Percentiles rank a stretch among this genome's conserved stretches.
Evolutionary conservation across 2,888 invertebrate genomes (phyloP).

Genomic region (Maniola hyperantus): DNA sequence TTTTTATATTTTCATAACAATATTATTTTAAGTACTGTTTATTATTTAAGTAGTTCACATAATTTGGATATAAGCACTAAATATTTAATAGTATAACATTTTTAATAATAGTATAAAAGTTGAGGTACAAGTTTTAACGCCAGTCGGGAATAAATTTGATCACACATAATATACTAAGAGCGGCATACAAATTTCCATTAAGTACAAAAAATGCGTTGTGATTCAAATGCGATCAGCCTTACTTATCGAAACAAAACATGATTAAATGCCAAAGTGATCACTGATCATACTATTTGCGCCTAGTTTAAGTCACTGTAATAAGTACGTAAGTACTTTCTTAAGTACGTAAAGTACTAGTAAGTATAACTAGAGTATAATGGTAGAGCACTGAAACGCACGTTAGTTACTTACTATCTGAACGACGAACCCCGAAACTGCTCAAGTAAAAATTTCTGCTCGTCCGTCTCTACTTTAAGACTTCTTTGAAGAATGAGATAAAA

Average conservation of each 20-base stretch:
- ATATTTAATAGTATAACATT: not conserved
- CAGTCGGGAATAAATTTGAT: not conserved
- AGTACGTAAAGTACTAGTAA: too few species aligned
- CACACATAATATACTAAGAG: not conserved
- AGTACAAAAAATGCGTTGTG: not conserved
- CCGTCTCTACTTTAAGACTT: too few species aligned
- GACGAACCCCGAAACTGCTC: too few species aligned
- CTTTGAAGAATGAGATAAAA: too few species aligned
- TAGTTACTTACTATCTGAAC: too few species aligned
- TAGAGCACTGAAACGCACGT: too few species aligned
- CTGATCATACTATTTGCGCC: not conserved
- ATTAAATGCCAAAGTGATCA: conserved; percentile 3
- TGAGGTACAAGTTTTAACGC: not conserved
- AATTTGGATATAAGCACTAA: not conserved
- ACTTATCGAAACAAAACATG: not conserved
- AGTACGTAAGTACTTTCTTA: not conserved
- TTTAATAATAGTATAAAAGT: not conserved
- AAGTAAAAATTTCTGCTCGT: too few species aligned
- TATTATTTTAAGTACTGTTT: not conserved
- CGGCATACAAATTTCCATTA: too few species aligned
- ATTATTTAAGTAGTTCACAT: not conserved
- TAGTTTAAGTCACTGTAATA: not conserved
- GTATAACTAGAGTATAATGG: too few species aligned
- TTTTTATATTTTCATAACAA: not conserved
- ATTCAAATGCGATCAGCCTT: not conserved